Evolutionary conservation across 2,113 vertebrate genomes (phyloP).

Genomic region (Otocyon megalotis): DNA sequence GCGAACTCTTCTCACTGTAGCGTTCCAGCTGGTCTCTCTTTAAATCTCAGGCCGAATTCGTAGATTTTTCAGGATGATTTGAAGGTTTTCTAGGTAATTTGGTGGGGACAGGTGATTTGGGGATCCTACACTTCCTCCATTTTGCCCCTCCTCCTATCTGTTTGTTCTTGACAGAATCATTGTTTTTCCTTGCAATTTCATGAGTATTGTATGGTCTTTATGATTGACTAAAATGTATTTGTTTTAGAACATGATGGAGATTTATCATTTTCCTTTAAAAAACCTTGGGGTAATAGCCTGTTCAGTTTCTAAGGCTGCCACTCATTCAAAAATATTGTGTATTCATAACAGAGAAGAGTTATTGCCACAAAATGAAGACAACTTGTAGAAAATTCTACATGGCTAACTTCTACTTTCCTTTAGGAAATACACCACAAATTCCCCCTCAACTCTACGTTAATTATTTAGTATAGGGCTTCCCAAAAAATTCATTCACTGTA

Average conservation of each 20-base stretch:
- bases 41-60: too few species aligned
- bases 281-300: neutral
- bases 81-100: too few species aligned
- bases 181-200: constrained; percentile 62
- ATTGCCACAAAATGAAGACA: constrained; percentile 26
- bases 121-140: too few species aligned
- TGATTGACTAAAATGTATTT: constrained; percentile 52
- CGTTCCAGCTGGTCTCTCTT: too few species aligned
- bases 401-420: neutral
- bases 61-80: too few species aligned
- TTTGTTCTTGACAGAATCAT: constrained; percentile 36
- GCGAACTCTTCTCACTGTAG: too few species aligned
- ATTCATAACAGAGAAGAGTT: constrained; percentile 7
- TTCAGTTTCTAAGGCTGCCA: constrained; percentile 39
- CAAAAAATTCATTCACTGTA: neutral
- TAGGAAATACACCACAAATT: neutral
- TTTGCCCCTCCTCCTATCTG: too few species aligned
- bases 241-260: neutral
- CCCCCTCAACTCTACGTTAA: neutral
- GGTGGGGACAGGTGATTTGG: too few species aligned
- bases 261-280: constrained; percentile 30
- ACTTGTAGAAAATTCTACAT: neutral
- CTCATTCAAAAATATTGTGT: constrained; percentile 49
- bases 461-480: neutral
- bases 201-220: constrained; percentile 47